Conservation (phyloP, 2,113 vertebrate species). For the Platysternon megacephalum region DNA sequence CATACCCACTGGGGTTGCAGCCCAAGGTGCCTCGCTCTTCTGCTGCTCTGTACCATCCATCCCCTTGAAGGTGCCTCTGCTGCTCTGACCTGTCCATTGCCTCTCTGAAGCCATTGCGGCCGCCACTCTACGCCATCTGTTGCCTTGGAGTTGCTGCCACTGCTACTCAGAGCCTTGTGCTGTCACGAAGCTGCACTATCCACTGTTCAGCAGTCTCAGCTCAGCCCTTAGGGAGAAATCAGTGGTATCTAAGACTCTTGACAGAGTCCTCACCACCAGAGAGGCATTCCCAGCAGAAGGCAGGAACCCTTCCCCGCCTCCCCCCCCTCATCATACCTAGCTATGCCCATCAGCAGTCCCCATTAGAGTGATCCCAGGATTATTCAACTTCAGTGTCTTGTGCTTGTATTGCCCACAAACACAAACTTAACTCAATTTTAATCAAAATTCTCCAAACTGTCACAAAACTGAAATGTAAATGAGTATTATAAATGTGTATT, state of each 20-base stretch:
- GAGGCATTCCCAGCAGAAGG: not conserved
- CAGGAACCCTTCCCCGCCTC: not conserved
- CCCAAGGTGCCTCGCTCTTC: not conserved
- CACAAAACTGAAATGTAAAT: not conserved
- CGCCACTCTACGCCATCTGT: not conserved
- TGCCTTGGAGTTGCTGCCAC: not conserved
- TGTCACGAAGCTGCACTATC: not conserved
- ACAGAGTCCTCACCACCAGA: not conserved
- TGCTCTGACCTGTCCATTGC: not conserved
- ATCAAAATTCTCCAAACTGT: not conserved
- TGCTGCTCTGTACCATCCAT: not conserved
- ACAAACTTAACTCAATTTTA: not conserved
- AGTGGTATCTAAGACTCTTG: not conserved
- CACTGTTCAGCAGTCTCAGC: not conserved
- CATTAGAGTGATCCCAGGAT: not conserved
- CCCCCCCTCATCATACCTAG: rapidly evolving
- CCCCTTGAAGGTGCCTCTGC: not conserved
- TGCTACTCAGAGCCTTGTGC: not conserved
- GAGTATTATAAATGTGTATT: not conserved
- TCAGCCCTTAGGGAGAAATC: not conserved
- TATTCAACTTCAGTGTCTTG: not conserved
- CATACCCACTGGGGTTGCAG: not conserved
- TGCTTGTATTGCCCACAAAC: not conserved
- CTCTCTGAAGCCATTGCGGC: not conserved
- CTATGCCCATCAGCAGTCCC: not conserved